Base-by-base conservation (phyloP, 2,888 invertebrate species). In the Zelleria hepariella region DNA sequence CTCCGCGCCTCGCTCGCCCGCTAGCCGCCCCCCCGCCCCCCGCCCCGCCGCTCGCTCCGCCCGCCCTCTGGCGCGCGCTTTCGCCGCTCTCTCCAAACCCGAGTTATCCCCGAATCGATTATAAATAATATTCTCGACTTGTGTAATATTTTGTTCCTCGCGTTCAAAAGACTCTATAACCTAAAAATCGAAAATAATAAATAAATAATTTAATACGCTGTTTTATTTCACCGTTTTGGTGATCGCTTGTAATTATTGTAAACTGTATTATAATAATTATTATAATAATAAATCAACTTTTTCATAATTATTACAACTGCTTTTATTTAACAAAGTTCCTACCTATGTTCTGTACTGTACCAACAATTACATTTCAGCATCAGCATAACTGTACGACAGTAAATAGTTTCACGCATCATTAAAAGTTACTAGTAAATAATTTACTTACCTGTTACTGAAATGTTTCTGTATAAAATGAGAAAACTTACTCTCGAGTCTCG, bases 201-300 rank as follows among this genome's bases (percentile, higher is more conserved):
- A 76, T 74, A 62, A 64, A 64, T 62, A 81, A 86, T 83, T 86
- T 82, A 86, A 86, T 88, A 86, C 72, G 87, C 87, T 81, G 82
- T 87, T 88, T 88, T 87, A 83, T 87, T 88, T 88, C 87, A 85
- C 87, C 86, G 79, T 84, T 88, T 87, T 83, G 87, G 87, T 88
- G 87, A 87, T 83, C 85, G 87, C 87, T 88, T 88, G 87, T 88
- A 87, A 88, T 88, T 88, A 88, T 88, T 88, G 87, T 88, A 88
- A 88, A 88, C 87, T 88, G 87, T 88, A 88, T 87, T 86, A 88
- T 87, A 88, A 86, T 87, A 87, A 87, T 87, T 86, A 87, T 86
- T 84, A 86, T 86, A 84, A 84, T 86, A 87, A 87, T 86, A 88
- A 88, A 88, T 88, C 87, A 87, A 88, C 87, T 88, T 87, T 88